phyloP scores from a whole-genome alignment of 2,888 invertebrate species.

The Anaspis maculata region DNA sequence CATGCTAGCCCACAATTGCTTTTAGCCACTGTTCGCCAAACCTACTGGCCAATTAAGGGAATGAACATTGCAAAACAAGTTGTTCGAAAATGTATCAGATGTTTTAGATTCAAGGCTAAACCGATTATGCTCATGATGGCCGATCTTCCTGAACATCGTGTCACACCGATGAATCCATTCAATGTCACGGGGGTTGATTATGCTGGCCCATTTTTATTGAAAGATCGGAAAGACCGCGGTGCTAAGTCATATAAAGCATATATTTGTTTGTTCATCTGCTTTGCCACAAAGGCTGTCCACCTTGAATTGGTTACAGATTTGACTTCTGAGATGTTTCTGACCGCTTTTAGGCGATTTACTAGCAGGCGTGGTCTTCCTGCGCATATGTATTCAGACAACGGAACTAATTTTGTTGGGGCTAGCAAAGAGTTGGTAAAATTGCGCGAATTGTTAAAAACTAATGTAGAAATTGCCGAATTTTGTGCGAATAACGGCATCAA shows the following conservation, averaged over 20 bases:
- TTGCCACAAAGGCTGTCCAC: conserved; percentile 24
- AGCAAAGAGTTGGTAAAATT: conserved; percentile 1
- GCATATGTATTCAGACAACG: conserved; percentile 8
- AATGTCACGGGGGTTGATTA: conserved; percentile 9
- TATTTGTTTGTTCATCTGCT: conserved; percentile 20
- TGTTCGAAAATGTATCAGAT: conserved; percentile 17
- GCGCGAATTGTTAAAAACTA: conserved; percentile 1
- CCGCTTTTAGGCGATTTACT: conserved; percentile 8
- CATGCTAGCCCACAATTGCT: conserved; percentile 16
- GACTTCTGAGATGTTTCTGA: conserved; percentile 20
- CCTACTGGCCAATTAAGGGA: conserved; percentile 19
- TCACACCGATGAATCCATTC: conserved; percentile 15
- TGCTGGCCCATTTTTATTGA: conserved; percentile 12
- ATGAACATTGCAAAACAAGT: conserved; percentile 1
- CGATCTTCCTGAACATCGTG: conserved; percentile 19
- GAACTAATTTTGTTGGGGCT: conserved; percentile 15
- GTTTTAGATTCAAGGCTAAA: conserved; percentile 12
- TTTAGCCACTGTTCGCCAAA: conserved; percentile 9
- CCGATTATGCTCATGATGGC: conserved; percentile 20
- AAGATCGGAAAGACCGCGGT: conserved; percentile 9
- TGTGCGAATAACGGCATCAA: background rate
- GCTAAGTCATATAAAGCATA: conserved; percentile 14
- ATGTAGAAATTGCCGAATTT: background rate
- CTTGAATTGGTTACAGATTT: conserved; percentile 22
- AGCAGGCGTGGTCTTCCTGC: conserved; percentile 7